Conservation (phyloP, 2,888 invertebrate species). For the Chloroclysta siterata region DNA sequence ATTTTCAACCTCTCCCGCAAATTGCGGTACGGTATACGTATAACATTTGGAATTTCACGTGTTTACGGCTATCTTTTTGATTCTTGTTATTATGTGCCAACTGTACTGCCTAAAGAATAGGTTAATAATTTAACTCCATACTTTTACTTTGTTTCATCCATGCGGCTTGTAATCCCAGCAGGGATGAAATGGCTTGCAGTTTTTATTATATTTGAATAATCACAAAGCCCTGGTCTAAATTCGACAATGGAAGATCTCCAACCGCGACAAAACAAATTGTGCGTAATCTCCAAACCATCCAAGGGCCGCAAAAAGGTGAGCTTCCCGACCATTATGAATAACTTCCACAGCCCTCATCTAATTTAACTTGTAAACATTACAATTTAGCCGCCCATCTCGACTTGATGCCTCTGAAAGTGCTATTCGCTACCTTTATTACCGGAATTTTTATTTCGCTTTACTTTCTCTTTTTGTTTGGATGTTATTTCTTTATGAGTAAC, state of each 20-base stretch:
- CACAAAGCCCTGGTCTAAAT: conserved; percentile 3
- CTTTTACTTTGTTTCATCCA: not conserved
- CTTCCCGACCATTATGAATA: conserved; percentile 67
- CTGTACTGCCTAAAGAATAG: not conserved
- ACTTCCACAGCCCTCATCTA: conserved; percentile 73
- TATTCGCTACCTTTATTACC: conserved; percentile 70
- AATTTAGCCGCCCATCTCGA: conserved; percentile 75
- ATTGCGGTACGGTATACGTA: no score
- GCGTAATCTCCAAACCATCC: conserved; percentile 58
- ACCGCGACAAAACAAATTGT: conserved; percentile 60
- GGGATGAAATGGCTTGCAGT: not conserved
- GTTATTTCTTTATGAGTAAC: conserved; percentile 66
- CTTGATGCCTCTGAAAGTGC: conserved; percentile 74
- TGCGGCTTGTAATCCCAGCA: not conserved
- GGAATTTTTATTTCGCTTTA: conserved; percentile 68
- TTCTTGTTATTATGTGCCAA: no score
- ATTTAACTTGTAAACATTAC: conserved; percentile 82
- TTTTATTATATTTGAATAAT: conserved; percentile 10
- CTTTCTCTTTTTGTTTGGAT: conserved; percentile 60
- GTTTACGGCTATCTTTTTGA: no score
- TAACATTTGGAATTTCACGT: no score
- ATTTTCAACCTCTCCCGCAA: no score
- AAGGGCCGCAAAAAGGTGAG: conserved; percentile 68
- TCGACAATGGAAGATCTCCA: conserved; percentile 25
- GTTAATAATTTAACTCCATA: not conserved